Conservation (phyloP, 2,888 invertebrate species). For the Celastrina argiolus region DNA sequence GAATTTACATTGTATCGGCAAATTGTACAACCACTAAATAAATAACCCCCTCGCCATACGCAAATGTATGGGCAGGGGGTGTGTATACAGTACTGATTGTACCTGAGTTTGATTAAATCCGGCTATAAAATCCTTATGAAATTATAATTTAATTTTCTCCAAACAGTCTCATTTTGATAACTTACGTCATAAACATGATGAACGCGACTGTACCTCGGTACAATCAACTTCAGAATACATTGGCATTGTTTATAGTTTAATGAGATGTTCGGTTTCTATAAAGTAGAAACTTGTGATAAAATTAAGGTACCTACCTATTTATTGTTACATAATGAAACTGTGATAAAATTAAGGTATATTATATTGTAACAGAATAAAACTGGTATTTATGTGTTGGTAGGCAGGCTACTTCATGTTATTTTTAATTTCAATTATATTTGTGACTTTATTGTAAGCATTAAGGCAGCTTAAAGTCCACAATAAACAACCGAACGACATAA, state of each 20-base stretch:
- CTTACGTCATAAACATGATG: slow-evolving; percentile 40
- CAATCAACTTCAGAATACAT: background rate
- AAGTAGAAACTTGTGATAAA: too few species aligned
- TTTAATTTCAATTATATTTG: too few species aligned
- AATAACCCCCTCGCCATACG: slow-evolving; percentile 3
- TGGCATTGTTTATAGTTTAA: background rate
- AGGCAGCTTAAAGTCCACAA: too few species aligned
- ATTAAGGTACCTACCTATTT: too few species aligned
- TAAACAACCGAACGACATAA: too few species aligned
- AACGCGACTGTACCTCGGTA: slow-evolving; percentile 23
- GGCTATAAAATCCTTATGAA: slow-evolving; percentile 60
- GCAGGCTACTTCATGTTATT: too few species aligned
- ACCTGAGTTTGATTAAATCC: slow-evolving; percentile 54
- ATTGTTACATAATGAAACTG: too few species aligned
- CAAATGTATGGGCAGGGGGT: background rate
- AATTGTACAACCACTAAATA: slow-evolving; percentile 39
- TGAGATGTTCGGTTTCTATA: background rate
- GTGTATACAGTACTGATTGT: background rate
- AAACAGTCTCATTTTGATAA: slow-evolving; percentile 34
- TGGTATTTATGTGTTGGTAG: too few species aligned
- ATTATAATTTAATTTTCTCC: slow-evolving; percentile 72
- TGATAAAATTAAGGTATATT: too few species aligned
- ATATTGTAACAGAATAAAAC: too few species aligned
- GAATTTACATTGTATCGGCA: slow-evolving; percentile 46
- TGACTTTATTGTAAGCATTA: too few species aligned